Evolutionary conservation across 92 coral and sea anemone genomes (phyloP), one percentile per base, ranked within the genome.

Genomic region (Zoanthus gigantus): DNA sequence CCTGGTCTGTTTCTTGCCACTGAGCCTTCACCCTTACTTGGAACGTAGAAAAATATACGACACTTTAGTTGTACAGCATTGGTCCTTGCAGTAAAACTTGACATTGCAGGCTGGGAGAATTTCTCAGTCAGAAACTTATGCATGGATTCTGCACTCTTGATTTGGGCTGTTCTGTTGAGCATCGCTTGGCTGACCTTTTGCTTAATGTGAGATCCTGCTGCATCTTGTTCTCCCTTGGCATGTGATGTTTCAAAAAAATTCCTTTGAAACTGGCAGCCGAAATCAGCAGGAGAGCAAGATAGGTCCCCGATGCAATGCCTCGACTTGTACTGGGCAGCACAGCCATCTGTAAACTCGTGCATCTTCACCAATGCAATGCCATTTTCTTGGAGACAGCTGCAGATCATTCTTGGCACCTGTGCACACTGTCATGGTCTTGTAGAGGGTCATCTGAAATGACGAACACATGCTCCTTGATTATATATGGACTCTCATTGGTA

Each of bases 21-120:
- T 17, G n/a, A 60, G 3, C 60, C 60, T 54, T 54, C 16, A 15
- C 66, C 66, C 66, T 60, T 60, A 16, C 66, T 60, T 60, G 66
- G 66, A 50, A 50, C 56, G 1, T 9, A 89, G 82, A 72, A 84
- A 85, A 83, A 89, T 45, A 89, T 42, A 30, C 80, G 60, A 16
- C 61, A 78, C 72, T 79, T 72, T 18, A 84, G 66, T 54, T 58
- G 74, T 12, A 50, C 82, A 16, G 72, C 34, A 44, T 76, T 83
- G 50, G 83, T 29, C 77, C 91, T 88, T 72, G 91, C 58, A 8
- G 87, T 34, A 74, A 88, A 88, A 83, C 88, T 89, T 60, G 92
- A 58, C 18, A 54, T 23, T 57, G 88, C 89, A 8, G 89, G 92
- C 53, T 37, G 76, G 17, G 92, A 77, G 74, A 84, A 77, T 23